These are phyloP conservation scores for Erinaceus europaeus DNA, from an alignment of 2,113 vertebrate genomes.

Conservation along the genomic window DNA sequence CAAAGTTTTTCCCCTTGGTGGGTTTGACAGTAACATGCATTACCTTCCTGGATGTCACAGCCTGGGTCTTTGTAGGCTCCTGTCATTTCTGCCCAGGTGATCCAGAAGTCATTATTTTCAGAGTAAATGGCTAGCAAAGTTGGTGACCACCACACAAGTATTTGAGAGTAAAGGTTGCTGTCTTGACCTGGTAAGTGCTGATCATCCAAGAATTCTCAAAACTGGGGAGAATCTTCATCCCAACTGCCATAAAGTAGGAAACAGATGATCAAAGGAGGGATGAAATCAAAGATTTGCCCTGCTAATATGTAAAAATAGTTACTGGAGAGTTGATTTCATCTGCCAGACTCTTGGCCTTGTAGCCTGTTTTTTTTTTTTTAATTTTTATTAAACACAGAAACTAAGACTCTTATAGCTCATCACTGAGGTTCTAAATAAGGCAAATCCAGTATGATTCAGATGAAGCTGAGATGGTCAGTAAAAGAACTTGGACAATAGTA, in stretches of 20 bases:
- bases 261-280: background rate
- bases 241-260: background rate
- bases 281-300: background rate
- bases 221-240: background rate
- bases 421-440: background rate
- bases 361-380: background rate
- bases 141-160: slow-evolving; percentile 50
- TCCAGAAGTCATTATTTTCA: slow-evolving; percentile 74
- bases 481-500: background rate
- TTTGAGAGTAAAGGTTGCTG: slow-evolving; percentile 2
- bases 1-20: slow-evolving; percentile 84
- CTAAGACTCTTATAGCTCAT: background rate
- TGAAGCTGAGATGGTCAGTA: background rate
- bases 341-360: background rate
- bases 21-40: slow-evolving; percentile 78
- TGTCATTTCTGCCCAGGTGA: slow-evolving; percentile 76
- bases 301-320: background rate
- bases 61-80: slow-evolving; percentile 77
- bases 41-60: slow-evolving; percentile 81
- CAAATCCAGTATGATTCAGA: background rate
- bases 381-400: background rate
- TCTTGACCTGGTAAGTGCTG: background rate
- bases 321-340: background rate
- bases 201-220: background rate
- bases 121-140: slow-evolving; percentile 73